Evolutionary conservation across 2,797 vertebrate species (phyloP).

Genomic region (Microtus obscurus): DNA sequence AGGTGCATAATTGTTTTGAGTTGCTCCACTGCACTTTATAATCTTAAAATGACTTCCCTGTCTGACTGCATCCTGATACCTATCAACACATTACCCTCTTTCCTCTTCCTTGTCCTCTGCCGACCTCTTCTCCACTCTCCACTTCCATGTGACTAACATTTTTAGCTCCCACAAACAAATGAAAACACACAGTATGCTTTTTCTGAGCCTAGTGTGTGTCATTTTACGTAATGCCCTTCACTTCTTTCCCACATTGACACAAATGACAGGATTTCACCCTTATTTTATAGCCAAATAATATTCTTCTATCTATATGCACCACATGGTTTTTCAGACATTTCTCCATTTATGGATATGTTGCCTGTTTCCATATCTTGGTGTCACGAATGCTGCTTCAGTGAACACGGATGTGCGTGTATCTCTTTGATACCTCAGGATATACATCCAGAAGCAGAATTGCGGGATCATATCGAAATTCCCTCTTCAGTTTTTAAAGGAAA

Average conservation of each 20-base stretch:
- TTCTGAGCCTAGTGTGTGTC: not conserved
- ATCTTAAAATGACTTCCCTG: not conserved
- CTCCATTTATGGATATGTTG: not conserved
- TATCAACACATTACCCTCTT: too few species aligned
- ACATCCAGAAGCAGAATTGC: not conserved
- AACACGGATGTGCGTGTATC: not conserved
- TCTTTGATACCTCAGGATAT: not conserved
- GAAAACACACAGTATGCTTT: not conserved
- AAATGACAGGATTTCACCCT: not conserved
- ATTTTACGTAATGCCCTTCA: not conserved
- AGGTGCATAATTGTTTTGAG: too few species aligned
- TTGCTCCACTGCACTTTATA: not conserved
- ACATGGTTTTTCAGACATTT: not conserved
- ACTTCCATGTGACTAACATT: not conserved
- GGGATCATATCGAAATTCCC: not conserved
- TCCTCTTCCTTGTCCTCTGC: not conserved
- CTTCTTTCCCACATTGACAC: not conserved
- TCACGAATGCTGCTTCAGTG: not conserved
- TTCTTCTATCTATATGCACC: not conserved
- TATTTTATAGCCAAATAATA: not conserved
- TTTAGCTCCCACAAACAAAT: not conserved
- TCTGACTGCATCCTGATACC: not conserved
- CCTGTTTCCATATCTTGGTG: not conserved
- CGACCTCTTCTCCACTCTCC: not conserved
- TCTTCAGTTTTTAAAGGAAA: not conserved